Conservation (phyloP, 2,797 vertebrate genomes). For the Phalloptychus januarius region DNA sequence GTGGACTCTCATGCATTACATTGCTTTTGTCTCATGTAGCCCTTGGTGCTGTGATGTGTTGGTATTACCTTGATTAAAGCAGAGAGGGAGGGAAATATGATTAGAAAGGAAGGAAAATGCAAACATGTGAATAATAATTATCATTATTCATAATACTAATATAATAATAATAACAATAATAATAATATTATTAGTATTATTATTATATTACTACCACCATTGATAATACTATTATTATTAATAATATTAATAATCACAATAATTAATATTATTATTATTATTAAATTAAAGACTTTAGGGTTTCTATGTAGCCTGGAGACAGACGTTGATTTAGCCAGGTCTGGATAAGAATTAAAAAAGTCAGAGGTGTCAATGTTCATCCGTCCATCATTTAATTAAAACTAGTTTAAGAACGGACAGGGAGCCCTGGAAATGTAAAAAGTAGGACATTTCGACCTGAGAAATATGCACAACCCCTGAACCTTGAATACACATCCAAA, state of each 20-base stretch:
- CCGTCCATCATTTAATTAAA: neutral
- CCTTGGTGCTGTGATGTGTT: conserved; percentile 47
- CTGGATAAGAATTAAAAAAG: neutral
- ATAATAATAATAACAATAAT: too few species aligned
- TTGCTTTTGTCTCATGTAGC: conserved; percentile 61
- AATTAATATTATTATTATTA: too few species aligned
- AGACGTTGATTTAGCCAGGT: neutral
- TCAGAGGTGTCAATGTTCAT: neutral
- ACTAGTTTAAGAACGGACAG: neutral
- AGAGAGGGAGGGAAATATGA: conserved; percentile 32
- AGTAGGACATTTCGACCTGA: neutral
- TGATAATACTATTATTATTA: too few species aligned
- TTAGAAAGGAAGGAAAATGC: conserved; percentile 31
- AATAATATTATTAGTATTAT: too few species aligned
- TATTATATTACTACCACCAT: too few species aligned
- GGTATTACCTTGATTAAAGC: conserved; percentile 78
- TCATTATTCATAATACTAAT: too few species aligned
- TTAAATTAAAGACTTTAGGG: neutral
- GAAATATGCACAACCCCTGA: conserved; percentile 29
- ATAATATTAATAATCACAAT: too few species aligned
- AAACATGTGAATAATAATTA: too few species aligned
- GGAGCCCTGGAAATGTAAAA: neutral
- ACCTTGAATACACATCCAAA: conserved; percentile 76
- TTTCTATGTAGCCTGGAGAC: neutral
- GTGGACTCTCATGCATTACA: conserved; percentile 63